phyloP scores from a whole-genome alignment of 2,113 vertebrate genomes.

The Orcinus orca region DNA sequence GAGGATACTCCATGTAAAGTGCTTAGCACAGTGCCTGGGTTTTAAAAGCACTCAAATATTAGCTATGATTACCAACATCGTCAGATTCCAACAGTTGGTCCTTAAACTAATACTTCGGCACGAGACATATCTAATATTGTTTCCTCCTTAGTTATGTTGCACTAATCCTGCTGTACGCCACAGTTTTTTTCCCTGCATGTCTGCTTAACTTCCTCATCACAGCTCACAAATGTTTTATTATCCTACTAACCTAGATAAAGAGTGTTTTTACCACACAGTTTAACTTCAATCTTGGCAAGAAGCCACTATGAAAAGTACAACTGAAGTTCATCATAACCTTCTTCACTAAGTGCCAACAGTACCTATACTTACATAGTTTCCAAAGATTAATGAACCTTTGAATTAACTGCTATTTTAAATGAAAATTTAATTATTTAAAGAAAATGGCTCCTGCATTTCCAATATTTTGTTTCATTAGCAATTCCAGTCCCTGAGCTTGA shows the following conservation, averaged over 20 bases:
- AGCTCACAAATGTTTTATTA: background rate
- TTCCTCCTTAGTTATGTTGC: background rate
- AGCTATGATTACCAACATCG: background rate
- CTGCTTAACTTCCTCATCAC: background rate
- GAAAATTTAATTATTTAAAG: background rate
- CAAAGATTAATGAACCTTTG: background rate
- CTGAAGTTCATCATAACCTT: background rate
- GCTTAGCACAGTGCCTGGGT: background rate
- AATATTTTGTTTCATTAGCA: constrained; percentile 4
- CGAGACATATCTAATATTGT: background rate
- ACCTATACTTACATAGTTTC: background rate
- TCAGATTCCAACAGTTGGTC: background rate
- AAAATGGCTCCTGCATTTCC: background rate
- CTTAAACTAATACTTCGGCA: background rate
- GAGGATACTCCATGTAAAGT: background rate
- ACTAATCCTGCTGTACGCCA: background rate
- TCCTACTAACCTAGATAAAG: background rate
- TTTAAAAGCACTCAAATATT: background rate
- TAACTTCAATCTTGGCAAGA: background rate
- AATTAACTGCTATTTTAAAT: constrained; percentile 25
- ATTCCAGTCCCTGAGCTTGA: background rate
- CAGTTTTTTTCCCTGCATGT: background rate
- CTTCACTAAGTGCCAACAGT: background rate
- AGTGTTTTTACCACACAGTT: background rate
- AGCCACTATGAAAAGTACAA: background rate